Evolutionary conservation across 2,113 vertebrate genomes (phyloP).

Genomic region (Epinephelus moara): DNA sequence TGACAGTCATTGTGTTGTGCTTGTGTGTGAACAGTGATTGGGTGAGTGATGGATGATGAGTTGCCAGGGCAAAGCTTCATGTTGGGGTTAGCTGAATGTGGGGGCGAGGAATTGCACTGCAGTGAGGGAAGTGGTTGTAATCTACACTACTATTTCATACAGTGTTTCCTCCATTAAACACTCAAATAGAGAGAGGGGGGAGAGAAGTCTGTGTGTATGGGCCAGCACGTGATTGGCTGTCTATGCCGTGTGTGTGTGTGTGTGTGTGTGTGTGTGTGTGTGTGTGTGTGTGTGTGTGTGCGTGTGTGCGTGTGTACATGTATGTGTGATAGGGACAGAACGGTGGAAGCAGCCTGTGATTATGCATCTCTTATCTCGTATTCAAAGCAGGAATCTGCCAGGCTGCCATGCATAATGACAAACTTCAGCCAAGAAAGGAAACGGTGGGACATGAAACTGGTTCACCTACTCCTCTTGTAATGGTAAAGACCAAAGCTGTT

Average conservation of each 20-base stretch:
- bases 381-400: slow-evolving; percentile 44
- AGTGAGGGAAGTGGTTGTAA: slow-evolving; percentile 19
- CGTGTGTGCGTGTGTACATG: slow-evolving; percentile 17
- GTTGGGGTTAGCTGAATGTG: not conserved
- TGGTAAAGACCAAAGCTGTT: slow-evolving; percentile 2
- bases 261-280: slow-evolving; percentile 19
- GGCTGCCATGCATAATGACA: slow-evolving; percentile 53
- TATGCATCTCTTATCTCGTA: slow-evolving; percentile 52
- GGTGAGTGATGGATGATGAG: slow-evolving; percentile 23
- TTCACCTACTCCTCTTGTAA: not conserved
- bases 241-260: not conserved
- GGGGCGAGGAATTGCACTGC: not conserved
- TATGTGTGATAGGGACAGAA: slow-evolving; percentile 20
- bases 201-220: not conserved
- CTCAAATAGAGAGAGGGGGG: not conserved
- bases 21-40: slow-evolving; percentile 35
- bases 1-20: slow-evolving; percentile 15
- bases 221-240: not conserved
- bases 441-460: slow-evolving; percentile 22
- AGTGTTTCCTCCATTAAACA: slow-evolving; percentile 36
- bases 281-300: slow-evolving; percentile 19
- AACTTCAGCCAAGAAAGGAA: slow-evolving; percentile 14
- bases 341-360: slow-evolving; percentile 53
- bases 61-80: slow-evolving; percentile 32
- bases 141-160: slow-evolving; percentile 7